These are phyloP conservation scores for Bos javanicus DNA, from an alignment of 2,113 vertebrate genomes.

Conservation along the genomic window DNA sequence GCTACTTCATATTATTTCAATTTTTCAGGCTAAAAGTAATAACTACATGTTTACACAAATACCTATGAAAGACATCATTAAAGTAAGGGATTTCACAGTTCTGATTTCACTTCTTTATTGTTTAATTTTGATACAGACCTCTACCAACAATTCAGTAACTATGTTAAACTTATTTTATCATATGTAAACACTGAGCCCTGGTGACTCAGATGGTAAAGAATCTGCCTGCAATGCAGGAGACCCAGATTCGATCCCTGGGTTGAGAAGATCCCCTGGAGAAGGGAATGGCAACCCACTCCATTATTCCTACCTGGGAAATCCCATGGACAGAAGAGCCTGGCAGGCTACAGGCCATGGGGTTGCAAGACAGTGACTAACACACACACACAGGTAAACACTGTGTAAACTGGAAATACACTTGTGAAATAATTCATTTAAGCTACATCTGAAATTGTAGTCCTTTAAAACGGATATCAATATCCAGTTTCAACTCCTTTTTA, in stretches of 20 bases:
- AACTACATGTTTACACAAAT: constrained; percentile 16
- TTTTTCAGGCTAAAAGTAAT: background rate
- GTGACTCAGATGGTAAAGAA: background rate
- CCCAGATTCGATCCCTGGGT: background rate
- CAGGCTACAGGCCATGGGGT: background rate
- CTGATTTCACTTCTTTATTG: background rate
- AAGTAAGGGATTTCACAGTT: background rate
- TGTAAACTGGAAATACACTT: constrained; percentile 43
- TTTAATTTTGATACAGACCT: background rate
- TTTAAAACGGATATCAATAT: constrained; percentile 25
- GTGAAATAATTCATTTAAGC: constrained; percentile 14
- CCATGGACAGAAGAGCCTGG: background rate
- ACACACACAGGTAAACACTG: background rate
- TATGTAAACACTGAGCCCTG: background rate
- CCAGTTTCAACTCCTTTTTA: background rate
- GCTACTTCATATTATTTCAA: constrained; percentile 19
- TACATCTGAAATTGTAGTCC: background rate
- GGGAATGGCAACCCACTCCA: background rate
- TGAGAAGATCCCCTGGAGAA: background rate
- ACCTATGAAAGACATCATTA: background rate
- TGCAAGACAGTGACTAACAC: background rate
- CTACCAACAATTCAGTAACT: background rate
- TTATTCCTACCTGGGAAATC: background rate
- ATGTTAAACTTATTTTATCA: constrained; percentile 15
- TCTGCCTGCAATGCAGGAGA: background rate